Evolutionary conservation across 2,797 vertebrate genomes (phyloP).

Genomic region (Loriculus beryllinus): DNA sequence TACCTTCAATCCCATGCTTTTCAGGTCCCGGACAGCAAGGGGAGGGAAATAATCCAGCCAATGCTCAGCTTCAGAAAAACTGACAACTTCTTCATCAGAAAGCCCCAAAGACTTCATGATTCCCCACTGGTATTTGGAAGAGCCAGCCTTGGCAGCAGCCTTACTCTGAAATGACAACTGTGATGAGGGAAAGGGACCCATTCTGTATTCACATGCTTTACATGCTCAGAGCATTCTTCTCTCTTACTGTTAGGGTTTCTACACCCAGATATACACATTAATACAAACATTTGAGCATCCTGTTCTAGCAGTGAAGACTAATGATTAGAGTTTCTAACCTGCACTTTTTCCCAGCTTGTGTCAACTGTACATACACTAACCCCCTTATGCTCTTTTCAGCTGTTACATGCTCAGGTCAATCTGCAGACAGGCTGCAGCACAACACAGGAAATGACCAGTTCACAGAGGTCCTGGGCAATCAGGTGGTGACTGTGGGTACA

Average conservation of each 20-base stretch:
- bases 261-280: background rate
- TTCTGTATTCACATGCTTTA: background rate
- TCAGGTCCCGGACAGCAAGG: constrained; percentile 89
- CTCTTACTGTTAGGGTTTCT: background rate
- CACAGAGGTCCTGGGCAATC: background rate
- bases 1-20: constrained; percentile 95
- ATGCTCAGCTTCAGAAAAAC: constrained; percentile 90
- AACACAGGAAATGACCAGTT: rapidly evolving
- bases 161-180: constrained; percentile 83
- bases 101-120: constrained; percentile 95
- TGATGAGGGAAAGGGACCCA: background rate
- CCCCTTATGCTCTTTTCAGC: background rate
- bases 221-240: background rate
- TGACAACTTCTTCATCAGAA: constrained; percentile 83
- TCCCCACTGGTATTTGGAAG: constrained; percentile 91
- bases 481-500: background rate
- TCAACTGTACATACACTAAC: background rate
- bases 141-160: constrained; percentile 88
- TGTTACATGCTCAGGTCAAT: no score
- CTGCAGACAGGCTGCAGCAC: background rate
- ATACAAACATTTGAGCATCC: background rate
- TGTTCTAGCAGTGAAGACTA: background rate
- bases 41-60: constrained; percentile 97
- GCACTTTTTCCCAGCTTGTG: background rate
- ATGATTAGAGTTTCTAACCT: background rate